A percentile compares a stretch with the other conserved stretches of the same genome.
These are phyloP conservation scores for Eulemur rubriventer DNA, from an alignment of 2,797 vertebrate species.

Conservation along the genomic window DNA sequence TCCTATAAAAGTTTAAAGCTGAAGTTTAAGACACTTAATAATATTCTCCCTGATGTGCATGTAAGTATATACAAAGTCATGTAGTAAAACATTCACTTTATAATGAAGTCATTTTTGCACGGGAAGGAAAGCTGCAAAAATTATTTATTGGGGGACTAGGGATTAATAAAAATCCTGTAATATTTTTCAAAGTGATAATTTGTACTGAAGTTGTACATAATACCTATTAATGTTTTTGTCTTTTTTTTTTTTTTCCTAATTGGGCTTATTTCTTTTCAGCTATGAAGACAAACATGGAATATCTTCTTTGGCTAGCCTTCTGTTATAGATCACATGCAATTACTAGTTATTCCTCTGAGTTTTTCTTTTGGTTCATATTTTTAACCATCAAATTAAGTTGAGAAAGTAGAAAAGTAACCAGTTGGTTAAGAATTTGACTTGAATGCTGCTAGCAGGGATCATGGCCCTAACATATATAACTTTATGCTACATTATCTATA, in stretches of 20 bases:
- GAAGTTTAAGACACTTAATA: conserved; percentile 36
- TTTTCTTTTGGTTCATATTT: background rate
- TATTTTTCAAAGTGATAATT: conserved; percentile 36
- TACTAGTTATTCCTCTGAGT: background rate
- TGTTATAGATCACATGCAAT: background rate
- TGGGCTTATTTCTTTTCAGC: conserved; percentile 29
- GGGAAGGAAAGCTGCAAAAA: conserved; percentile 38
- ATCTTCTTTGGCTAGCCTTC: background rate
- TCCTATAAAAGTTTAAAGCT: background rate
- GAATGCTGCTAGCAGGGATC: background rate
- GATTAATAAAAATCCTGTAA: conserved; percentile 55
- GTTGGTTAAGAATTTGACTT: background rate
- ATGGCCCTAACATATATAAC: background rate
- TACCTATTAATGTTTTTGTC: conserved; percentile 48
- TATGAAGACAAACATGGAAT: background rate
- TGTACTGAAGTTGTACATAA: conserved; percentile 63
- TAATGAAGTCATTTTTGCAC: background rate
- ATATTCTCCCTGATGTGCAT: background rate
- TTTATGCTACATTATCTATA: background rate
- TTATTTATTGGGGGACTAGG: conserved; percentile 34
- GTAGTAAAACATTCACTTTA: background rate
- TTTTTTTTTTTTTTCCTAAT: background rate
- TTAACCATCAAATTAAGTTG: background rate
- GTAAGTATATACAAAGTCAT: background rate
- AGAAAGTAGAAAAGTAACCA: background rate